phyloP scores from a whole-genome alignment of 2,888 invertebrate genomes.

The Agapetus fuscipes region DNA sequence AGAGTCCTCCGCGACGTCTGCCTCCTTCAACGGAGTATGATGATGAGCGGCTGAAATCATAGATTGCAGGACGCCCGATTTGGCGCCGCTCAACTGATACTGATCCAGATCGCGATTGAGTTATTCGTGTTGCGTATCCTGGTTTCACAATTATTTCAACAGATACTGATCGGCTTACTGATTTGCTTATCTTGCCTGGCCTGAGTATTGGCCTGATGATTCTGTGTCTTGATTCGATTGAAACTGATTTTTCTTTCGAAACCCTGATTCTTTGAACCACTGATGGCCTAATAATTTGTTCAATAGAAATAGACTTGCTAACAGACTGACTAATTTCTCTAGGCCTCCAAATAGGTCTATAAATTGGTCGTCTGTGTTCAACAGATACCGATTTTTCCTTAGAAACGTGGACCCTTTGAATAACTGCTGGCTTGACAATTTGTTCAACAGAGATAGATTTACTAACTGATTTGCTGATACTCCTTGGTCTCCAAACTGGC shows the following conservation, averaged over 20 bases:
- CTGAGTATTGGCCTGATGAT: neutral
- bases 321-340: neutral
- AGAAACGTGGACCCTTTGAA: neutral
- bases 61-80: neutral
- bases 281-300: neutral
- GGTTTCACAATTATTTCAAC: neutral
- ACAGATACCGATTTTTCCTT: neutral
- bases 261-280: neutral
- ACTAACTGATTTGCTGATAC: neutral
- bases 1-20: neutral
- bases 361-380: neutral
- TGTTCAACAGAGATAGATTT: neutral
- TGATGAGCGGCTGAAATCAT: no score
- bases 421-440: neutral
- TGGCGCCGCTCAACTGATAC: neutral
- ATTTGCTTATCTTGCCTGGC: neutral
- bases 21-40: conserved; percentile 8
- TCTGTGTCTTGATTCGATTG: neutral
- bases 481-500: neutral
- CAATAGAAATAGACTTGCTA: neutral
- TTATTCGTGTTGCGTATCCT: neutral
- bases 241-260: neutral
- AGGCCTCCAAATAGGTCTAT: neutral
- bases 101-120: neutral
- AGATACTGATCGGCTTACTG: neutral